Evolutionary conservation across 2,888 invertebrate genomes (phyloP).

Genomic region (Melipona beecheii): DNA sequence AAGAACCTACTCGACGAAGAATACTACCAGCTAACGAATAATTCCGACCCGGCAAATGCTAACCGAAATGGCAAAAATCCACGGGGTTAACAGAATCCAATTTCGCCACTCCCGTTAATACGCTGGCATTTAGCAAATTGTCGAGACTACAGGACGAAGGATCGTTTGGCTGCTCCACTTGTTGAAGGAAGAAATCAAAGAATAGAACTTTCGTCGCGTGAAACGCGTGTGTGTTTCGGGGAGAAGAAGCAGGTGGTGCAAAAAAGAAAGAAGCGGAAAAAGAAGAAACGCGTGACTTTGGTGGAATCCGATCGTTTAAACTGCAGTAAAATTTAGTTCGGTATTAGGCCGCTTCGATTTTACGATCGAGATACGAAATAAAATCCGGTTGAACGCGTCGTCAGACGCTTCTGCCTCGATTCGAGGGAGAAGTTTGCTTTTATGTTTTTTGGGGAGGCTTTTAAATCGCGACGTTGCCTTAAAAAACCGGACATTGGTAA

Average conservation of each 20-base stretch:
- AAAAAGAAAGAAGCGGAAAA: too few relatives aligned
- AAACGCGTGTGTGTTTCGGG: background rate
- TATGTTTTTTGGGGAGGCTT: constrained; percentile 57
- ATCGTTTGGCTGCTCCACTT: background rate
- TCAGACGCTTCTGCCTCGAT: constrained; percentile 22
- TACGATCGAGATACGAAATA: constrained; percentile 67
- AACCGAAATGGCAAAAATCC: background rate
- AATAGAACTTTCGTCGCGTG: background rate
- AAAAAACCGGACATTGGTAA: constrained; percentile 67
- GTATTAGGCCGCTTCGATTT: constrained; percentile 61
- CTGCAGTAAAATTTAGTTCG: constrained; percentile 67
- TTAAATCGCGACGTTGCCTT: constrained; percentile 58
- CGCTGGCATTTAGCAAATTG: background rate
- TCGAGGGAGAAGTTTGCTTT: constrained; percentile 43
- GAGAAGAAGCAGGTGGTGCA: background rate
- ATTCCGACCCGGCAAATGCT: constrained; percentile 1
- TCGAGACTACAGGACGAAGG: background rate
- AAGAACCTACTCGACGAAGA: constrained; percentile 9
- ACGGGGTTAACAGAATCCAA: background rate
- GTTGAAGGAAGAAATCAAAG: background rate
- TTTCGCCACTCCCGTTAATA: background rate
- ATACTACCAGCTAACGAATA: background rate
- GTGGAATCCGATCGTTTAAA: constrained; percentile 57
- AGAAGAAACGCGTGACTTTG: constrained; percentile 9
- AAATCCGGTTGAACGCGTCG: constrained; percentile 47